Evolutionary conservation across 2,113 vertebrate species (phyloP), one percentile per base, ranked within the genome.

Genomic region (Leptodactylus fuscus): DNA sequence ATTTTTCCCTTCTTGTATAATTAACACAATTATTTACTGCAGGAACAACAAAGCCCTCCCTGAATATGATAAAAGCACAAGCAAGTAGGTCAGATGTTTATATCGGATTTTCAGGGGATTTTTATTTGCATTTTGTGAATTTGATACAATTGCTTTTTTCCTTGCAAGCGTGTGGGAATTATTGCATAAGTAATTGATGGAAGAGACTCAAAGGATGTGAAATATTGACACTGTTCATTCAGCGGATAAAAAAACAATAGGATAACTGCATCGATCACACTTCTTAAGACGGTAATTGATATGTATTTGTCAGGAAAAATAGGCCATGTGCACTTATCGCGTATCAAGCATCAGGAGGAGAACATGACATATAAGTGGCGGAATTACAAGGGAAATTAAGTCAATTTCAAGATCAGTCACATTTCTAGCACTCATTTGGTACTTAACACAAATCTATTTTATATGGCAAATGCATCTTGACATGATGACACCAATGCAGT

Each of bases 251-350:
- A 65, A 78, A 18, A 77, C 44, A 85, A 69, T 77, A 29, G 16
- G 51, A 22, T 27, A 13, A 77, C 73, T 51, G 12, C 58, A 51
- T 67, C 58, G 9, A 67, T 53, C 58, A 41, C 16, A 78, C 27
- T 24, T 85, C 41, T 49, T 24, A 11, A 53, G 60, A 69, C 6
- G 32, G 46, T 78, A 69, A 77, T 85, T 85, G 73, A 85, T 77
- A 44, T 53, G 83, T 67, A 48, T 49, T 46, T 84, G 73, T 84
- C 73, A 60, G 53, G 51, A 62, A 83, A 75, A 75, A 65, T 20
- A 44, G 48, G 62, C 29, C 11, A 29, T 22, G 76, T 74, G 74
- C 32, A 20, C 62, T 36, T 73, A 60, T 76, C 71, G 46, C 71
- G 65, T 76, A 65, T 84, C 71, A 84, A 49, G 71, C 44, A 46